Percentiles rank a stretch among this genome's conserved stretches.
Conservation (phyloP, 2,113 vertebrate species). For the Pangasianodon hypophthalmus region DNA sequence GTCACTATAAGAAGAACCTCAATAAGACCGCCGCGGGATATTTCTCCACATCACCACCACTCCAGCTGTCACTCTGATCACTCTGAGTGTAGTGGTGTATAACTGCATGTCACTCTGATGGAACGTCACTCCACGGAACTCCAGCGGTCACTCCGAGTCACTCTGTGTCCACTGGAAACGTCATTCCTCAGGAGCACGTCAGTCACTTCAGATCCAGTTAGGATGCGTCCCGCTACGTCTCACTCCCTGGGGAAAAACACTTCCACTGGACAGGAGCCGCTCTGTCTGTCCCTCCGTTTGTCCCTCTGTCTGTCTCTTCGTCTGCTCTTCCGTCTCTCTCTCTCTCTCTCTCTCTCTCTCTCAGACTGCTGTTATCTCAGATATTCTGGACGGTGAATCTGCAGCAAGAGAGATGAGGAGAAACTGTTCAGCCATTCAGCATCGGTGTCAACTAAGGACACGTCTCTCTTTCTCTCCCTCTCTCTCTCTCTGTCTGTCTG, state of each 20-base stretch:
- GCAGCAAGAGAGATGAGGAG: slow-evolving; percentile 9
- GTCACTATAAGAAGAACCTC: not conserved
- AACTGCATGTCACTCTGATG: not conserved
- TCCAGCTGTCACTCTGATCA: not conserved
- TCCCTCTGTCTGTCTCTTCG: slow-evolving; percentile 59
- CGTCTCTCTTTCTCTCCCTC: not conserved
- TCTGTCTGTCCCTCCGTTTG: slow-evolving; percentile 45
- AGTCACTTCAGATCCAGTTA: not conserved
- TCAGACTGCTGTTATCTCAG: slow-evolving; percentile 21
- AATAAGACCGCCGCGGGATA: not conserved
- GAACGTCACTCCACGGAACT: not conserved
- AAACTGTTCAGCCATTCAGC: slow-evolving; percentile 13
- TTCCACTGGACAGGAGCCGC: not conserved
- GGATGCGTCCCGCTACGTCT: not conserved
- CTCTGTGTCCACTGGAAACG: not conserved
- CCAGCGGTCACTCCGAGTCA: not conserved
- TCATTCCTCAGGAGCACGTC: not conserved
- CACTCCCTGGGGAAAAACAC: not conserved
- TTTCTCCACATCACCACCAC: not conserved
- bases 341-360: slow-evolving; percentile 49
- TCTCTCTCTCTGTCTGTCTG: not conserved
- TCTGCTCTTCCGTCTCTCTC: slow-evolving; percentile 46
- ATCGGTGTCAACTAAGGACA: slow-evolving; percentile 40
- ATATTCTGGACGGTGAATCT: not conserved
- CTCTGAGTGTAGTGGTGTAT: not conserved